Evolutionary conservation across 2,888 invertebrate genomes (phyloP).

Genomic region (Pecten maximus): DNA sequence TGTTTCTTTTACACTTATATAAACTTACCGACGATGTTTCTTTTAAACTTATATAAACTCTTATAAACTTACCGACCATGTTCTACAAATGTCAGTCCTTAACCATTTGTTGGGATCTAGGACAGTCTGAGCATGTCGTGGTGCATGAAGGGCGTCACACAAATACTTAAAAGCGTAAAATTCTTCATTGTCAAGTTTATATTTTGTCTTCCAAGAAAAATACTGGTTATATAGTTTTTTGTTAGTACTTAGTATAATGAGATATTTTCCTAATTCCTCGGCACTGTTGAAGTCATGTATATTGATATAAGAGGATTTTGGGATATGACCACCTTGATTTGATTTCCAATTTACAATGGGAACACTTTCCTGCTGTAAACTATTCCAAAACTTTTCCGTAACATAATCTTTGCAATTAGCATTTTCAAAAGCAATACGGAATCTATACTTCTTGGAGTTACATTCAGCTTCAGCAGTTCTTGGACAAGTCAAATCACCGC

Average conservation of each 20-base stretch:
- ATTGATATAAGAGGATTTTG: conserved; percentile 58
- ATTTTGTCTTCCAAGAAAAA: conserved; percentile 52
- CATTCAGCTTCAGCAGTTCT: conserved; percentile 36
- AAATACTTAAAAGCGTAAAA: conserved; percentile 38
- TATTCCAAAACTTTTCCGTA: conserved; percentile 59
- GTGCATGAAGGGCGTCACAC: conserved; percentile 11
- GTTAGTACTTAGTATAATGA: conserved; percentile 49
- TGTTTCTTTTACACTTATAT: no score
- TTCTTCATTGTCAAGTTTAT: conserved; percentile 24
- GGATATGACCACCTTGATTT: neutral
- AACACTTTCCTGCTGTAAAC: conserved; percentile 50
- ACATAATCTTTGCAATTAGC: conserved; percentile 56
- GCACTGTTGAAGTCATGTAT: conserved; percentile 53
- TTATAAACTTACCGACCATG: conserved; percentile 44
- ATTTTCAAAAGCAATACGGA: conserved; percentile 58
- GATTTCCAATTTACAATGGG: conserved; percentile 60
- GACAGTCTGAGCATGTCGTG: conserved; percentile 28
- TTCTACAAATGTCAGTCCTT: conserved; percentile 37
- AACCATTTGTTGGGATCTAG: conserved; percentile 37
- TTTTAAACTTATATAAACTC: no score
- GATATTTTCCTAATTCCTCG: conserved; percentile 44
- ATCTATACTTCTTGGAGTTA: conserved; percentile 53
- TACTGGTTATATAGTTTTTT: conserved; percentile 57
- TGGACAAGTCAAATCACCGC: conserved; percentile 44
- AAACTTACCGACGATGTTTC: no score